Conservation (phyloP, 2,888 invertebrate genomes). For the Thecophora atra region DNA sequence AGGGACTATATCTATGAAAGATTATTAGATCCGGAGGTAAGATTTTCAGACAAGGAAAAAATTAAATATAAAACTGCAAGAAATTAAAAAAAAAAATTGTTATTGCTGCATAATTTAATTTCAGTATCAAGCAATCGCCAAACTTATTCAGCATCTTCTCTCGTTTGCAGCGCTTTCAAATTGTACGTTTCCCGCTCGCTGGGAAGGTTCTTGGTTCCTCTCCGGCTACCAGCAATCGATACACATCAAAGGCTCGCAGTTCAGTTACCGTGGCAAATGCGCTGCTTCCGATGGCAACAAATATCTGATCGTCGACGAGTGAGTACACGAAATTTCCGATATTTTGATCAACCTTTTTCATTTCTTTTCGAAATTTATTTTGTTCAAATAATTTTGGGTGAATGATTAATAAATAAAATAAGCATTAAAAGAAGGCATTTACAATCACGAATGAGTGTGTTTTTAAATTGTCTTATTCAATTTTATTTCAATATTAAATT, state of each 20-base stretch:
- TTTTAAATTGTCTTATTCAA: no score
- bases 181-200: constrained; percentile 83
- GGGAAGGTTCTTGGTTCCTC: constrained; percentile 92
- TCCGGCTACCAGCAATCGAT: constrained; percentile 88
- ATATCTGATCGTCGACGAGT: constrained; percentile 89
- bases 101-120: no score
- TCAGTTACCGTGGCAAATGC: constrained; percentile 87
- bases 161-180: constrained; percentile 68
- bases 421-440: neutral
- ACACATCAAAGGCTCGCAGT: constrained; percentile 80
- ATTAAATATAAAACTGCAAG: no score
- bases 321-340: constrained; percentile 67
- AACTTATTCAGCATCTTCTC: no score
- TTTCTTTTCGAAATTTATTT: neutral
- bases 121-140: no score
- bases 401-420: neutral
- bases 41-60: no score
- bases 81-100: no score
- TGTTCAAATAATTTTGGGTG: neutral
- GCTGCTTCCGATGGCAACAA: constrained; percentile 87
- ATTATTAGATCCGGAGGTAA: no score
- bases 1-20: no score
- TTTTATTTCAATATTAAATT: no score
- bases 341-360: constrained; percentile 11
- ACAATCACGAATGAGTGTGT: constrained; percentile 4